Base-by-base conservation (phyloP, 2,888 invertebrate species). In the Lutraria lutraria region DNA sequence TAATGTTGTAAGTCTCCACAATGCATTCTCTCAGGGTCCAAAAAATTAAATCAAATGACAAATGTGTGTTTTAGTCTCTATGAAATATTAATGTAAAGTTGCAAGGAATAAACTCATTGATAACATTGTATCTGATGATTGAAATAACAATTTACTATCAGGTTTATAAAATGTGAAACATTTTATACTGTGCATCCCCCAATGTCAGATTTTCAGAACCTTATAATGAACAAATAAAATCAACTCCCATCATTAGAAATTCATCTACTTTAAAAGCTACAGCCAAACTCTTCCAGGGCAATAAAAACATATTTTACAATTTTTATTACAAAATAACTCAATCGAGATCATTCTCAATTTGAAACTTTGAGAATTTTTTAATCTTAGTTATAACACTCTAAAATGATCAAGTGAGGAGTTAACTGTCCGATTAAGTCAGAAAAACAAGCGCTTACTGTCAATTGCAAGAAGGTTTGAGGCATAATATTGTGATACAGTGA, bases 31-130 rank as follows among this genome's bases (percentile, higher is more conserved):
- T 10, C 6, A 4, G 63, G 25, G 63, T 68, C 25, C n/a, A 68
- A 68, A 68, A 68, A 68, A 68, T 25, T 12, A 68, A 68, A n/a
- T 68, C 63, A 68, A n/a, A 68, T 68, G 63, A 68, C 63, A 68
- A 25, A 68, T 68, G 63, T 68, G 63, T 68, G 25, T 25, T 68
- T 68, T 68, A 68, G 63, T 68, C 63, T 10, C 63, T 8, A 68
- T 68, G 25, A 68, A 68, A 68, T 68, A 68, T 68, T 68, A 68
- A 68, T 68, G 63, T 25, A n/a, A 43, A 68, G 63, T 68, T 68
- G 63, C 63, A 68, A n/a, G 63, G 25, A 68, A 68, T 68, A 68
- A 68, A 68, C 25, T 21, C 63, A 68, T 68, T 25, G 63, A 68
- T 68, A 68, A 25, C 25, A 25, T 25, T 68, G 63, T 68, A 68